Evolutionary conservation across 2,797 vertebrate species (phyloP), one percentile per base, ranked within the genome.

Genomic region (Cynopterus sphinx): DNA sequence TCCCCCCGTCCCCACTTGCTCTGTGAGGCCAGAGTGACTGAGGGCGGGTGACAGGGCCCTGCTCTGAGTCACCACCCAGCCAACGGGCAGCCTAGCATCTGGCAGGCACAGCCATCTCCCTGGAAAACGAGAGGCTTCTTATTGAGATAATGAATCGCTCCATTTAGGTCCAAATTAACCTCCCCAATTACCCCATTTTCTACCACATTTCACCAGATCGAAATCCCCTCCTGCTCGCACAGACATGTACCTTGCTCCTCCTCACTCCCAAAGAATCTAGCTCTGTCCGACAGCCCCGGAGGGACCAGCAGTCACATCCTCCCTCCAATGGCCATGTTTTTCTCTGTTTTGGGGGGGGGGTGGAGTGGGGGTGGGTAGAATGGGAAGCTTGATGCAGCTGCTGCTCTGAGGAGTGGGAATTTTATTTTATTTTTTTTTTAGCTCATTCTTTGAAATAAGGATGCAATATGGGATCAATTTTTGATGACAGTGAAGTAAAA

Each of bases 401-500:
- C 98, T 53, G 96, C 96, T 97, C 97, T 92, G 36, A 94, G 98
- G 98, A 98, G 98, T 94, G 96, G 97, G 97, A 93, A 98, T 97
- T 98, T 97, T 49, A 46, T 61, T 59, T 93, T 82, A 96, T 88
- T 95, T 33, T 85, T 97, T 98, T 97, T 98, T 98, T 91, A 98
- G 96, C 94, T 95, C 79, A 65, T 97, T 98, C 98, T 98, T 98
- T 98, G 98, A 98, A 98, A 99, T 98, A 98, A 98, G 97, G 98
- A 98, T 98, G 98, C 97, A 97, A 98, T 98, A 98, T 98, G 97
- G 98, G 98, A 98, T 98, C 98, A 98, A 98, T 98, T 98, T 99
- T 98, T 98, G 98, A 98, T 98, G 98, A 98, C 98, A 98, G 98
- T 97, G 98, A 98, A 98, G 98, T 98, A 98, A 98, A 98, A 98